Evolutionary conservation across 2,113 vertebrate genomes (phyloP), one percentile per base, ranked within the genome.

Genomic region (Thinocorus orbignyianus): DNA sequence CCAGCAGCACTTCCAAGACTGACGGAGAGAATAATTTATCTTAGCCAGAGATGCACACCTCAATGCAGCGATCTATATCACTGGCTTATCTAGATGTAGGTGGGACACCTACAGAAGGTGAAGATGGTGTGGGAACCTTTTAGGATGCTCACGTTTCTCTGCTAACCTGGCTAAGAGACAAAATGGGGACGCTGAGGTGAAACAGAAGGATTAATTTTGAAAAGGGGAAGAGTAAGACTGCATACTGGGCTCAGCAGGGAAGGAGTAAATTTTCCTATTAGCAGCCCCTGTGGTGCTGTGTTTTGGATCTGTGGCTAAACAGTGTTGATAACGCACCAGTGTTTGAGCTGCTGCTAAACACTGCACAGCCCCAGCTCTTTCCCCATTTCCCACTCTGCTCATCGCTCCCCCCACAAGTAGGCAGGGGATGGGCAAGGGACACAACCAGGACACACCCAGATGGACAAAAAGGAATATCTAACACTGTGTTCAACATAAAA

Each of bases 391-490:
- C 6, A 15, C 9, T 57, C 30, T 77, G 25, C 3, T 48, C 15
- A 14, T 3, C 15, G 6, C 49, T 26, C 42, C 8, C 3, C 25
- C 7, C 5, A 46, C 0, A 4, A 51, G 37, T 17, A 73, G 22
- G 9, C 33, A 51, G 25, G 25, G 19, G 1, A 2, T 15, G 28
- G 39, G 26, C 30, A 85, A 73, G 16, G 11, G 13, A 28, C 17
- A 23, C 10, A 44, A 28, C 7, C 37, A 62, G 10, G 18, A 49
- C 49, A 42, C 13, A 52, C 10, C 6, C 7, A 79, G 39, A 44
- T 3, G 62, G n/a, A 41, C 6, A 46, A 66, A 72, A 76, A n/a
- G 24, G 13, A 44, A 41, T 12, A 7, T 18, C 13, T 25, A 52
- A 81, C 6, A 57, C 1, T 4, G 6, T 7, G 4, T n/a, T 48